Evolutionary conservation across 2,113 vertebrate genomes (phyloP).

Genomic region (Scomber scombrus): DNA sequence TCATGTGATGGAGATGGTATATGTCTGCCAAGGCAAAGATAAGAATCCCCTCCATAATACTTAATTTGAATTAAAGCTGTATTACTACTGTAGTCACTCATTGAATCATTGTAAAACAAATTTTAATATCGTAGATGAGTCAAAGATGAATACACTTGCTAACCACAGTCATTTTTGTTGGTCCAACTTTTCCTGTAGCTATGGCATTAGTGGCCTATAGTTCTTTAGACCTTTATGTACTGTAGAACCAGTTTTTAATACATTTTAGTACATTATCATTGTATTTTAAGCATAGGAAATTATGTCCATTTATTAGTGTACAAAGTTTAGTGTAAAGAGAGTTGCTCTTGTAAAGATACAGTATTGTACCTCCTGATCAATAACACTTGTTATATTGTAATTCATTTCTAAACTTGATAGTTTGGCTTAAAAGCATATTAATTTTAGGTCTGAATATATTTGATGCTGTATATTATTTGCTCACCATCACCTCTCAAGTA

Average conservation of each 20-base stretch:
- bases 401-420: background rate
- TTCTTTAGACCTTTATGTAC: no score
- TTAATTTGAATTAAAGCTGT: conserved; percentile 19
- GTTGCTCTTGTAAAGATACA: background rate
- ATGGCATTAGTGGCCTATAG: background rate
- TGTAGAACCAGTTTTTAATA: background rate
- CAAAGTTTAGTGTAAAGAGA: background rate
- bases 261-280: background rate
- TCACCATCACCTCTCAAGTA: background rate
- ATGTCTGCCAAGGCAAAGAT: background rate
- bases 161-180: background rate
- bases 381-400: background rate
- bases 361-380: background rate
- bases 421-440: conserved; percentile 3
- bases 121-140: background rate
- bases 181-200: background rate
- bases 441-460: background rate
- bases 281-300: background rate
- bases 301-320: background rate
- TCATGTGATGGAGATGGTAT: background rate
- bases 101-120: conserved; percentile 1
- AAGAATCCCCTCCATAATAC: background rate
- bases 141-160: background rate
- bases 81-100: background rate
- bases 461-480: background rate